Evolutionary conservation across 1,140 invertebrate genomes (phyloP), one percentile per base, ranked within the genome.

Genomic region (Ips typographus): DNA sequence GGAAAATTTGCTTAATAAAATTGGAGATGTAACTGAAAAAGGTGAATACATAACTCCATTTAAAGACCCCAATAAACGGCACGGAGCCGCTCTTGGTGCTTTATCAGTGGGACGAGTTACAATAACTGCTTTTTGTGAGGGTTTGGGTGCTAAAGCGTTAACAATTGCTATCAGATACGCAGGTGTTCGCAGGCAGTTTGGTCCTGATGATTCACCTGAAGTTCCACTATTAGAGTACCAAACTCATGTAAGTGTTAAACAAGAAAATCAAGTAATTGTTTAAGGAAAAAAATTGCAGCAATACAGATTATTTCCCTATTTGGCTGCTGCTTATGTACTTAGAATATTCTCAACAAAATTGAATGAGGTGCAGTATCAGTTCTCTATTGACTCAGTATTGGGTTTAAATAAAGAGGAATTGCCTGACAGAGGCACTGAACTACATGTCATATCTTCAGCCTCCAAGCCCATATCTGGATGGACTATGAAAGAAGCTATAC

Each of bases 211-310:
- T 6, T 79, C 83, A 40, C 83, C 84, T 59, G 94, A 97, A 84
- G 84, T 91, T 60, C 88, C 95, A 39, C 89, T 98, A 55, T 82
- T 98, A 61, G 94, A 98, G 80, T 98, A 98, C 83, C 94, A 93
- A 79, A 82, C 94, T 58, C 94, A 94, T 81, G 87, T 90, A 75
- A 84, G 84, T 55, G 5, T 22, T 4, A 55, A 6, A 22, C 37
- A 22, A 6, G 5, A 36, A 55, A 55, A 38, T 55, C 1, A 37
- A 55, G 37, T 6, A 55, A 36, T 55, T 55, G 2, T 4, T 22
- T 22, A 22, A 22, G 22, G 22, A 22, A 22, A 22, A 22, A 22
- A 55, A 71, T 80, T 83, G 40, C 76, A 92, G 93, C 95, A 98
- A 94, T 94, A 94, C 85, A 85, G 96, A 61, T 81, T 98, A 2